These are phyloP conservation scores for Ageneiosus marmoratus DNA, from an alignment of 2,113 vertebrate species.

Conservation along the genomic window DNA sequence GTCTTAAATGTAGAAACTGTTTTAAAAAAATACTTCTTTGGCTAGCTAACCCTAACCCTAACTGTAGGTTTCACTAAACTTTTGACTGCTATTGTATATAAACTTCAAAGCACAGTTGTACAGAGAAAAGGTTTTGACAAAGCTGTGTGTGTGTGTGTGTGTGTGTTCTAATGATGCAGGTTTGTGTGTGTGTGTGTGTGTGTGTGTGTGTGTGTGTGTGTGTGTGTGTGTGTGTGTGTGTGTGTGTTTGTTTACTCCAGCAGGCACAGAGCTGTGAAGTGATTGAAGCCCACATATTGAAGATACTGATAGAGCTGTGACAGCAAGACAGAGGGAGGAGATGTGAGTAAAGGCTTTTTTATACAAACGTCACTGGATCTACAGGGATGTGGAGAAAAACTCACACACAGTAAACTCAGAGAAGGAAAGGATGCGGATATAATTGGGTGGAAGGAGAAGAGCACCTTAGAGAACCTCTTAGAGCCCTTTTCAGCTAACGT, in stretches of 20 bases:
- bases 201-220: slow-evolving; percentile 45
- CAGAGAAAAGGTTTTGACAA: slow-evolving; percentile 16
- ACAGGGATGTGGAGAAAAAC: background rate
- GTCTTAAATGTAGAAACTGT: background rate
- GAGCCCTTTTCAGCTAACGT: background rate
- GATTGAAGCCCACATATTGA: slow-evolving; percentile 53
- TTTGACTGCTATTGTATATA: background rate
- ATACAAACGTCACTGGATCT: slow-evolving; percentile 10
- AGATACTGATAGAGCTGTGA: slow-evolving; percentile 61
- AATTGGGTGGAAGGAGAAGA: background rate
- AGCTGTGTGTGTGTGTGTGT: slow-evolving; percentile 43
- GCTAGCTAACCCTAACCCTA: too few relatives aligned
- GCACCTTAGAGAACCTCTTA: background rate
- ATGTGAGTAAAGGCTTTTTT: slow-evolving; percentile 3
- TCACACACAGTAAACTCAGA: background rate
- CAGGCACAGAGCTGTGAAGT: slow-evolving; percentile 50
- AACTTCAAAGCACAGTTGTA: background rate
- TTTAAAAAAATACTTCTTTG: background rate
- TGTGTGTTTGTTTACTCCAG: slow-evolving; percentile 15
- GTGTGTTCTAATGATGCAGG: slow-evolving; percentile 37
- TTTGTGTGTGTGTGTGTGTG: slow-evolving; percentile 41
- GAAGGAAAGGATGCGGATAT: background rate
- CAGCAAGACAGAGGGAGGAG: slow-evolving; percentile 53
- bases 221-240: slow-evolving; percentile 49
- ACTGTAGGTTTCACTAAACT: background rate